phyloP scores from a whole-genome alignment of 1,140 invertebrate species.

The Andricus grossulariae region DNA sequence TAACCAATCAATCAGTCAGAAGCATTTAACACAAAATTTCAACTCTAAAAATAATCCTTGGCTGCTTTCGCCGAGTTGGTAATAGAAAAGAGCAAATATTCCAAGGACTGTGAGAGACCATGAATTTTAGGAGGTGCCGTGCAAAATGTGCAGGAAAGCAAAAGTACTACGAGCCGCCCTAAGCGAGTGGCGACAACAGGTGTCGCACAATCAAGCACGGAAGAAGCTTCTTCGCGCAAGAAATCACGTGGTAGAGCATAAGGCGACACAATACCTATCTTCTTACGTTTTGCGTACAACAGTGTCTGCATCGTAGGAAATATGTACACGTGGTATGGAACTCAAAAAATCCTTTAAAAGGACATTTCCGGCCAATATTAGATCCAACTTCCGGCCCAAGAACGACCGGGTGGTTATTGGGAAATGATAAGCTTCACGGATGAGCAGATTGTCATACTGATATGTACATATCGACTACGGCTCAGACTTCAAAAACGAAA shows the following conservation, averaged over 20 bases:
- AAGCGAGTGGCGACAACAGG: conserved; percentile 57
- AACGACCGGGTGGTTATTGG: neutral
- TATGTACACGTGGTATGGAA: conserved; percentile 58
- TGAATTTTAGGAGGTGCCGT: conserved; percentile 49
- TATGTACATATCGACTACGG: conserved; percentile 64
- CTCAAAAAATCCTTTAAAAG: conserved; percentile 32
- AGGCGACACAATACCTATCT: conserved; percentile 47
- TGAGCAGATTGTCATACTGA: conserved; percentile 55
- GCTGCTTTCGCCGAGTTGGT: no score
- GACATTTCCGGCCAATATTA: no score
- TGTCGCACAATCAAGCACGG: conserved; percentile 51
- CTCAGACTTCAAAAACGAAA: conserved; percentile 57
- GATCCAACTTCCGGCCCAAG: neutral
- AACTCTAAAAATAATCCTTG: no score
- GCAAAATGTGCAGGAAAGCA: conserved; percentile 53
- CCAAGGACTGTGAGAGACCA: neutral
- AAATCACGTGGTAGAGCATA: conserved; percentile 68
- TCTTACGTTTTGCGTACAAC: conserved; percentile 57
- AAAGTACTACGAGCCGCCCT: conserved; percentile 60
- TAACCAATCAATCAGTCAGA: no score
- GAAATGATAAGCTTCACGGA: neutral
- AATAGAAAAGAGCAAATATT: neutral
- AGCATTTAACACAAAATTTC: no score
- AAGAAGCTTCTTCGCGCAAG: conserved; percentile 63
- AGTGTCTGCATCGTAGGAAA: conserved; percentile 66